Base-by-base conservation (phyloP, 1,140 invertebrate genomes). In the Andrena cerasifolii region DNA sequence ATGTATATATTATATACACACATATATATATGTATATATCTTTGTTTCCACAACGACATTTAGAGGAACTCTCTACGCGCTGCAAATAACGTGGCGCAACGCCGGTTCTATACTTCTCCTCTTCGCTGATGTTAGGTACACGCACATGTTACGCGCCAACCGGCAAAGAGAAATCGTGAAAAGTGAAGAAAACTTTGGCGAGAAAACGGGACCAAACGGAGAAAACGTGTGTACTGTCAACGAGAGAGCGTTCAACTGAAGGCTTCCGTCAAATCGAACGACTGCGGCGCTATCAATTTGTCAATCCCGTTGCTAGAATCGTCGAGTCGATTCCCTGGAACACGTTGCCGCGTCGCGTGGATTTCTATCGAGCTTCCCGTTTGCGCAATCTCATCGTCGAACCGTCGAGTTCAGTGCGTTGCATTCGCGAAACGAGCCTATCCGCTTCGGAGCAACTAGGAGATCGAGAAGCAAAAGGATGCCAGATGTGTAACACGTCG, bases 51-150 rank as follows among this genome's bases (percentile, higher is more conserved):
- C 82, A 72, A 77, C 66, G 59, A 82, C 76, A 82, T 58, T 79
- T 81, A 83, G 61, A 81, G 66, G 56, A 74, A 43, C n/a, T 71
- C 0, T 82, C 90, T 92, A 91, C 90, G 82, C 72, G 82, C 87
- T 89, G 90, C 73, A 80, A 85, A 91, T 81, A 91, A 89, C 90
- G 90, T 92, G 91, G 90, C 87, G 86, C 91, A 92, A 92, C 88
- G 80, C 86, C 86, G 89, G 87, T 68, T 81, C 75, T 83, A n/a
- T n/a, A 87, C 51, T 56, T 63, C 43, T 61, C 74, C 56, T 40
- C 21, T 80, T 62, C 62, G 33, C 26, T 59, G 7, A 33, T 40
- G 16, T 28, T 78, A 14, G 43, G 12, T 45, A 45, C 43, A 16
- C 43, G 43, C 43, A 45, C 12, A 3, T 14, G 3, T 16, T 8